phyloP scores from a whole-genome alignment of 2,113 vertebrate species.

The Brachyhypopomus occidentalis region DNA sequence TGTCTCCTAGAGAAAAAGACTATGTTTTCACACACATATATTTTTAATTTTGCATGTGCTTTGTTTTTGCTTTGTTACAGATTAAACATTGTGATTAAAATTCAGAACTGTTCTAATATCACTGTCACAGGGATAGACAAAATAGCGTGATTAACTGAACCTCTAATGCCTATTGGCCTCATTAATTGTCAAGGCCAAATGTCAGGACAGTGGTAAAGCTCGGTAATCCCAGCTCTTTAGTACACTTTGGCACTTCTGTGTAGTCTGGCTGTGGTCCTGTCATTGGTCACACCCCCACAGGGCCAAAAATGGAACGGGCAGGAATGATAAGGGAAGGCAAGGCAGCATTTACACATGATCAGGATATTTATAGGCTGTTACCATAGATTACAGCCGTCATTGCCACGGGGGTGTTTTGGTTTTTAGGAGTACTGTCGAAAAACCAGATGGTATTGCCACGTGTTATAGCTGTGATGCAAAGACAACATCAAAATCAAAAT shows the following conservation, averaged over 20 bases:
- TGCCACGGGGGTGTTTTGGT: slow-evolving; percentile 9
- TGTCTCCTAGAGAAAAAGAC: too few relatives aligned
- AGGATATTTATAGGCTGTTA: slow-evolving; percentile 14
- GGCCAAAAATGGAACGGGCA: slow-evolving; percentile 28
- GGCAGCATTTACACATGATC: slow-evolving; percentile 40
- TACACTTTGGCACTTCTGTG: slow-evolving; percentile 9
- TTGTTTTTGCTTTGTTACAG: too few relatives aligned
- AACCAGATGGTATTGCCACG: neutral
- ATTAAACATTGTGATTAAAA: too few relatives aligned
- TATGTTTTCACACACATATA: too few relatives aligned
- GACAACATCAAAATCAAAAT: too few relatives aligned
- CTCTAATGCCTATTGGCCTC: neutral
- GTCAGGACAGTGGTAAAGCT: neutral
- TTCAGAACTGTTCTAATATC: too few relatives aligned
- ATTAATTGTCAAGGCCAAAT: neutral
- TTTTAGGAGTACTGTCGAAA: neutral
- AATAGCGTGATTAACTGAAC: slow-evolving; percentile 15
- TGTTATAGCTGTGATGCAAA: neutral
- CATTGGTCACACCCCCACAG: neutral
- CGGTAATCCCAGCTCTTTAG: neutral
- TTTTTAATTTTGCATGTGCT: too few relatives aligned
- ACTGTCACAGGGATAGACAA: too few relatives aligned
- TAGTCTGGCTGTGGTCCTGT: neutral
- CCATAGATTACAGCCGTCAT: slow-evolving; percentile 5
- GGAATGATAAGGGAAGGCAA: slow-evolving; percentile 28